phyloP scores from a whole-genome alignment of 2,888 invertebrate species.

The Stenichneumon culpator region DNA sequence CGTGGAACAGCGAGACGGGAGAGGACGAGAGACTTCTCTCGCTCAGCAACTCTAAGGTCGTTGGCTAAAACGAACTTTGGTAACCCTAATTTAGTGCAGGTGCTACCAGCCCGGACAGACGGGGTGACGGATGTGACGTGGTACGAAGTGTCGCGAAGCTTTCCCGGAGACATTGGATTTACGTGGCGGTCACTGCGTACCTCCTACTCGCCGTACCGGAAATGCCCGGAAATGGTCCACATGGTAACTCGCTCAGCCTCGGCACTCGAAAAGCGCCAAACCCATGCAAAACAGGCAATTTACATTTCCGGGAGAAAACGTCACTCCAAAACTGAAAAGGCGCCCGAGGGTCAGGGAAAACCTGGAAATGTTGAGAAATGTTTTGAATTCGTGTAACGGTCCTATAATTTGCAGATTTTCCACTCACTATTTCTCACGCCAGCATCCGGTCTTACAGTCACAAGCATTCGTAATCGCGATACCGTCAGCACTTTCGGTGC shows the following conservation, averaged over 20 bases:
- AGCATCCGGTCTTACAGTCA: too few species aligned
- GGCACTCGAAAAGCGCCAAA: background rate
- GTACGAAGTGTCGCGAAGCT: slow-evolving; percentile 48
- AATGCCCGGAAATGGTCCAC: slow-evolving; percentile 56
- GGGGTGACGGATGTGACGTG: slow-evolving; percentile 67
- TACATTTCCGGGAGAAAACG: background rate
- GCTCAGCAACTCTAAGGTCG: slow-evolving; percentile 57
- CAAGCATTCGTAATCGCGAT: too few species aligned
- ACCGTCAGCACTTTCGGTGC: too few species aligned
- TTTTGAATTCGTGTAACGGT: too few species aligned
- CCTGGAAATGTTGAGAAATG: too few species aligned
- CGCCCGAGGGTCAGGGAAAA: too few species aligned
- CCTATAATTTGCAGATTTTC: too few species aligned
- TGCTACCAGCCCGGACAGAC: slow-evolving; percentile 68
- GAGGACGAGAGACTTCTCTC: slow-evolving; percentile 49
- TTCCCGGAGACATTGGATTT: slow-evolving; percentile 52
- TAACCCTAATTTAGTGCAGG: slow-evolving; percentile 78
- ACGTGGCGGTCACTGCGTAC: slow-evolving; percentile 24
- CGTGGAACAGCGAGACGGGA: slow-evolving; percentile 51
- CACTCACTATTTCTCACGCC: too few species aligned
- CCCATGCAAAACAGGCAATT: background rate
- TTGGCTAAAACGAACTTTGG: slow-evolving; percentile 74
- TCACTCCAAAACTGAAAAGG: background rate
- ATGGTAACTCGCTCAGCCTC: slow-evolving; percentile 61
- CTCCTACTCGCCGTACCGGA: background rate